Evolutionary conservation across 2,888 invertebrate species (phyloP), one percentile per base, ranked within the genome.

Genomic region (Bembecia ichneumoniformis): DNA sequence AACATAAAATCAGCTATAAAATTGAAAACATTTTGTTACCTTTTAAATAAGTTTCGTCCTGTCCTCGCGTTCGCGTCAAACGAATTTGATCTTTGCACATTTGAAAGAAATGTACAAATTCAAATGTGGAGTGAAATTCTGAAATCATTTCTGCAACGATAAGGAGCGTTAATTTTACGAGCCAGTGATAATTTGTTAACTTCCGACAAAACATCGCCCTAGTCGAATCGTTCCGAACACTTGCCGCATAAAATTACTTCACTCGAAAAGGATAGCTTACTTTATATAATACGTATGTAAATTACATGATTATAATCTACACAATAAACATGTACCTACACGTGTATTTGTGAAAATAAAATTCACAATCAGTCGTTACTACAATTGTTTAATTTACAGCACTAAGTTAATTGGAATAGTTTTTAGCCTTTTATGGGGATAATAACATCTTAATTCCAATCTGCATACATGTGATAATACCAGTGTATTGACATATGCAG

Each of bases 101-200:
- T 56, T 56, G 64, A 53, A 51, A 3, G 52, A 70, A 78, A 67
- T 71, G 76, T 64, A 64, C 69, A 79, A 68, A 69, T 70, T 81
- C 60, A 71, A 62, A 53, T 65, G 70, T 54, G 52, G 54, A 43
- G 55, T 58, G 57, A 49, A 54, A 63, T 65, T 71, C 62, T 63
- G 70, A 82, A 82, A 84, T 84, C 77, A 84, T 83, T 80, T 81
- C 74, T 78, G 71, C 75, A 77, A 80, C 83, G 87, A 87, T 87
- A 87, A 84, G 83, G 78, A 80, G 82, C 82, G 87, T 86, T 87
- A 86, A 86, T 86, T 87, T 87, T 86, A 87, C 86, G 86, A 87
- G 74, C 75, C 79, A 82, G 82, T 82, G 87, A 87, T 87, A 87
- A 87, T 87, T 87, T 86, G 86, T 82, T 80, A 84, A 87, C 87